Base-by-base conservation (phyloP, 2,888 invertebrate genomes). In the Homarus gammarus region DNA sequence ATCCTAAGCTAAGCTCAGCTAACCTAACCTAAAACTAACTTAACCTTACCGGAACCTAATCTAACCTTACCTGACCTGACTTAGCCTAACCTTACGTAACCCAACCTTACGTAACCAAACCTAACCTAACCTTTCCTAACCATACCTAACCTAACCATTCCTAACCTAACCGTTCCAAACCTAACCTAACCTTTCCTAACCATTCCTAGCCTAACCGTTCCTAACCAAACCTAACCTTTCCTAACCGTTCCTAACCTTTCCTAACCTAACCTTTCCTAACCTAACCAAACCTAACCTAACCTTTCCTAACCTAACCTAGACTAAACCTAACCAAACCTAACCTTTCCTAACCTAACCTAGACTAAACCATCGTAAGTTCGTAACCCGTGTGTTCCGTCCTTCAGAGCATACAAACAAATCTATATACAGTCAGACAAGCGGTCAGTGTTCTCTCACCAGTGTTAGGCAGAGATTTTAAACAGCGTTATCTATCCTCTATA, bases 1-100 rank as follows among this genome's bases (percentile, higher is more conserved):
- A 85, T 56, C 85, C 75, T 86, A 40, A 78, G 78, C n/a, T 78
- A 78, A 86, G 78, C 68, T 86, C 86, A 78, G 78, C 86, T 68
- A 64, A 86, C 86, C 78, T 78, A 78, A 40, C 49, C 77, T n/a
- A 33, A 85, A 77, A 64, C 77, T 77, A 85, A 85, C 77, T 77
- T 61, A 61, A 75, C 85, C 61, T 85, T n/a, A n/a, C n/a, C n/a
- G n/a, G n/a, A 85, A 86, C 44, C 40, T 78, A 78, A 64, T 68
- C 86, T 78, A 78, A 78, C 78, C 86, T 81, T 61, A 56, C 84
- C 49, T 84, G 73, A 72, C 84, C 84, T 84, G 84, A 84, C 72
- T 72, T 49, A 84, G 84, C 73, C 72, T 31, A 84, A 84, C 84
- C 72, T 72, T 64, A 81, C 68, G 68, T 64, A 64, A 44, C 44